Conservation (phyloP, 2,113 vertebrate genomes). For the Riparia riparia region DNA sequence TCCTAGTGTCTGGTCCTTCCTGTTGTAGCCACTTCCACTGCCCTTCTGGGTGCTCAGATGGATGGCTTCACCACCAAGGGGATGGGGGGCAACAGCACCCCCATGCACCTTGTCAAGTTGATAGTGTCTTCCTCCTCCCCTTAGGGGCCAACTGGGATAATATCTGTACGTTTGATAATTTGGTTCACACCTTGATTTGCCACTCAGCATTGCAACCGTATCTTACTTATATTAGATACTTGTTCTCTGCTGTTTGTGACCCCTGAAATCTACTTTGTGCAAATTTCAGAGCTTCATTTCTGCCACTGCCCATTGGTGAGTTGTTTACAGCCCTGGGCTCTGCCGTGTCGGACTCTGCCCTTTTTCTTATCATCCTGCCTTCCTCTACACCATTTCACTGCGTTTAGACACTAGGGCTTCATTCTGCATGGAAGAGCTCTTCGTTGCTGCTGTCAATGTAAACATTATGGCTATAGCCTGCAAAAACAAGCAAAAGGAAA, state of each 20-base stretch:
- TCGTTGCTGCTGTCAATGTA: neutral
- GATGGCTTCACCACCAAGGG: neutral
- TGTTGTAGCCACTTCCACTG: neutral
- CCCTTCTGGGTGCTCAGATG: neutral
- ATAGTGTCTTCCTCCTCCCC: neutral
- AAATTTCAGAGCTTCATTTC: neutral
- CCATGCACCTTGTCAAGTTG: neutral
- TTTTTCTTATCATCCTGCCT: neutral
- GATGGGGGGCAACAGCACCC: neutral
- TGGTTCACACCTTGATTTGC: neutral
- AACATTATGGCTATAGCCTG: neutral
- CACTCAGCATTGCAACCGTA: neutral
- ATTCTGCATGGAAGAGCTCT: neutral
- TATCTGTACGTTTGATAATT: neutral
- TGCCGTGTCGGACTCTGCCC: neutral
- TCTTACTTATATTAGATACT: neutral
- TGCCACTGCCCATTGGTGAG: neutral
- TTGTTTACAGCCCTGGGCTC: neutral
- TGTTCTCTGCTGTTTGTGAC: neutral
- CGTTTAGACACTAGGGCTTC: neutral
- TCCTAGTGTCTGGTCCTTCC: neutral
- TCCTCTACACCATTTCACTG: neutral
- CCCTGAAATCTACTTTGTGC: neutral
- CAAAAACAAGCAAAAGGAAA: conserved; percentile 2
- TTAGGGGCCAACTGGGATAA: neutral